Evolutionary conservation across 2,888 invertebrate genomes (phyloP), one percentile per base, ranked within the genome.

Genomic region (Oscheius sp.): DNA sequence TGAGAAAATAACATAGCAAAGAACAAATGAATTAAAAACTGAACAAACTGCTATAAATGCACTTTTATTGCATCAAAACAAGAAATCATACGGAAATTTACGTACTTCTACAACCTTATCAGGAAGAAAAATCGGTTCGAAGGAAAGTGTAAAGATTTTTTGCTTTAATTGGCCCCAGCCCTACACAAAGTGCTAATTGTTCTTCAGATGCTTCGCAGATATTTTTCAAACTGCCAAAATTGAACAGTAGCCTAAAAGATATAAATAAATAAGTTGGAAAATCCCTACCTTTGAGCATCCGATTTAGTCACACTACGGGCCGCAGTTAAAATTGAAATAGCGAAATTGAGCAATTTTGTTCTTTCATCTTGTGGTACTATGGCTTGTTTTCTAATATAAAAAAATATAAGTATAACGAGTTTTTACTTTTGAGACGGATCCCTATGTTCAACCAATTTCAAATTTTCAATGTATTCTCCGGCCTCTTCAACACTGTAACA

Each of bases 401-500:
- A 35, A 35, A 41, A 12, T 45, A 7, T 7, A 61, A 27, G 12
- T 12, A 58, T 25, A 25, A 7, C 23, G 7, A 55, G 13, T 25
- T 9, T 21, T 45, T 46, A 70, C 70, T 70, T 64, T n/a, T 63
- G 29, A 35, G 41, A 35, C 18, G 58, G 73, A 46, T 73, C 68
- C 21, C 61, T 56, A 1, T 27, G 41, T 23, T 73, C 73, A 16
- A 69, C 75, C 13, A 64, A 21, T 72, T 88, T 87, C 66, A 87
- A 76, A 35, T 77, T 84, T 75, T 88, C 88, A 52, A 88, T 77
- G 76, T 87, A 88, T 70, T 88, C 88, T 21, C 86, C 88, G 3
- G 88, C 88, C 73, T 88, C 88, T 76, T 88, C 88, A 23, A 85
- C 86, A 61, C 87, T 82, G 70, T 87, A 85, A 55, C 83, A 78